These are phyloP conservation scores for Aspiorhynchus laticeps DNA, from an alignment of 2,113 vertebrate genomes.

Conservation along the genomic window DNA sequence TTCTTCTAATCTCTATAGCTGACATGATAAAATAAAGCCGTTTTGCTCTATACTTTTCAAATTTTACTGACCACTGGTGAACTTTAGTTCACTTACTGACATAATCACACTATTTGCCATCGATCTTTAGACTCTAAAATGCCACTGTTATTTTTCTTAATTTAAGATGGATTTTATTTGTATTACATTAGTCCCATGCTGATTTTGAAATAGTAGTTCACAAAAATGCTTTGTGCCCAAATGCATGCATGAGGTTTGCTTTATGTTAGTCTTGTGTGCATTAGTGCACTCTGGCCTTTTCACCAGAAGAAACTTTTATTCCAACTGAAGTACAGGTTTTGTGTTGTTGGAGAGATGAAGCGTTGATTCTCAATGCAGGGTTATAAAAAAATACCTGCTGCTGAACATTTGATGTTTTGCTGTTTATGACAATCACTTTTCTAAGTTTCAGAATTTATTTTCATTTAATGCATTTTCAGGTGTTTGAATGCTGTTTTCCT, in stretches of 20 bases:
- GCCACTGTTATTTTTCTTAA: not conserved
- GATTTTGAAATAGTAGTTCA: not conserved
- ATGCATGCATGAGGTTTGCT: not conserved
- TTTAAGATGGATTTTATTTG: not conserved
- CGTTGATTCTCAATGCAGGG: not conserved
- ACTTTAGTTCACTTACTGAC: not conserved
- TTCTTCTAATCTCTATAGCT: not conserved
- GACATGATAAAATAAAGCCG: not conserved
- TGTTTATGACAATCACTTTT: slow-evolving; percentile 30
- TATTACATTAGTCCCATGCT: not conserved
- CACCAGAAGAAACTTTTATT: not conserved
- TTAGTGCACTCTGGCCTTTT: not conserved
- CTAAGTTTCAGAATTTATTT: slow-evolving; percentile 8
- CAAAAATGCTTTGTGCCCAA: not conserved
- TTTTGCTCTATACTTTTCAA: not conserved
- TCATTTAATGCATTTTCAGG: not conserved
- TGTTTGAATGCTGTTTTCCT: not conserved
- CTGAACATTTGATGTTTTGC: slow-evolving; percentile 2
- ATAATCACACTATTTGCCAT: not conserved
- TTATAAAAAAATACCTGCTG: not conserved
- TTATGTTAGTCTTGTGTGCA: not conserved
- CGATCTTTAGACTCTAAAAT: not conserved
- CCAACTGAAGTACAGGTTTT: not conserved
- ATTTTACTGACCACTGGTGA: not conserved
- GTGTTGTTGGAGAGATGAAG: not conserved